phyloP scores from a whole-genome alignment of 2,797 vertebrate species.

The Ataeniobius toweri region DNA sequence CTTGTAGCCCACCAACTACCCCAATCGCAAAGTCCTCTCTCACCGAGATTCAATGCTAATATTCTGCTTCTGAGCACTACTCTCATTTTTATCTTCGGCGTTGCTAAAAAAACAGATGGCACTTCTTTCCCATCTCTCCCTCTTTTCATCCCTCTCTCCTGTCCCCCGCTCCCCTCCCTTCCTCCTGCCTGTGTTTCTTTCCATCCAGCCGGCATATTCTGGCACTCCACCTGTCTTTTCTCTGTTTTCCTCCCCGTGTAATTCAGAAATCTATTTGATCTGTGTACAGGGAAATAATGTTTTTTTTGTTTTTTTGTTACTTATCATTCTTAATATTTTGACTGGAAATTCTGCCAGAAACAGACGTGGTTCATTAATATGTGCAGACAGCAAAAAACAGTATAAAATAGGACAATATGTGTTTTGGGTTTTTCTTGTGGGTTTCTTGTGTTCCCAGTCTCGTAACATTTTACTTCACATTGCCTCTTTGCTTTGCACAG shows the following conservation, averaged over 20 bases:
- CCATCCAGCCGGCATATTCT: conserved; percentile 62
- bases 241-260: conserved; percentile 20
- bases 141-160: conserved; percentile 70
- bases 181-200: conserved; percentile 54
- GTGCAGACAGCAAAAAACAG: neutral
- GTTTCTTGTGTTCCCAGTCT: neutral
- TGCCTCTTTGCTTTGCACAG: conserved; percentile 15
- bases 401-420: neutral
- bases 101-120: conserved; percentile 78
- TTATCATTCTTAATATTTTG: neutral
- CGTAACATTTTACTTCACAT: neutral
- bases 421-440: neutral
- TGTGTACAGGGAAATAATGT: conserved; percentile 22
- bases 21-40: conserved; percentile 36
- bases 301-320: conserved; percentile 8
- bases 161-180: conserved; percentile 34
- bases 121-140: conserved; percentile 62
- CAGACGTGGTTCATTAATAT: neutral
- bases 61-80: conserved; percentile 58
- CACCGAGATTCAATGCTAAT: conserved; percentile 47
- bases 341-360: neutral
- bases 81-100: conserved; percentile 68
- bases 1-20: conserved; percentile 35
- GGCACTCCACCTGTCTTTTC: conserved; percentile 69
- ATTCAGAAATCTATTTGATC: conserved; percentile 35